Evolutionary conservation across 2,797 vertebrate species (phyloP).

Genomic region (Premnoplex brunnescens): DNA sequence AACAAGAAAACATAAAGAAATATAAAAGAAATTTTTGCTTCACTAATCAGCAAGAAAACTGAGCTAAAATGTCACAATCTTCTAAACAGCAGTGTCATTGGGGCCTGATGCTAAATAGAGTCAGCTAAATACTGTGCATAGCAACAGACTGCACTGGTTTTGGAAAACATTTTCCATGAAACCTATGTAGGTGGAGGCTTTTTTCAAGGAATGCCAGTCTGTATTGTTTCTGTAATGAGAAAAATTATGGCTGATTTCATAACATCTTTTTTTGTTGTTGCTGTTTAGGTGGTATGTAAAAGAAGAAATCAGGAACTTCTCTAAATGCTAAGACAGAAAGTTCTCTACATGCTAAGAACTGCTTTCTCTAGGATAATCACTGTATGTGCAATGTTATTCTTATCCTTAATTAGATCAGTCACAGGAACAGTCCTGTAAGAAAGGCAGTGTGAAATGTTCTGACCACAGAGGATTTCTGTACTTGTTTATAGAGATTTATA

Average conservation of each 20-base stretch:
- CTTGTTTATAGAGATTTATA: not conserved
- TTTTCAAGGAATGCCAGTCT: not conserved
- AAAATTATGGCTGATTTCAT: not conserved
- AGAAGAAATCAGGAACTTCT: not conserved
- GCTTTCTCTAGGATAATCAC: not conserved
- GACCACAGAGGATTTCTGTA: not conserved
- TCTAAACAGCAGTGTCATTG: not conserved
- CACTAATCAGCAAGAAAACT: not conserved
- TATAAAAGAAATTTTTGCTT: not conserved
- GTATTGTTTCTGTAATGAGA: not conserved
- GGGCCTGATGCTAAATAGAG: not conserved
- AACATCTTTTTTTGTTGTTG: not conserved
- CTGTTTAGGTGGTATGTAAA: not conserved
- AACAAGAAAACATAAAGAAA: not conserved
- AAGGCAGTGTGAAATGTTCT: not conserved
- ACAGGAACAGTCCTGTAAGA: not conserved
- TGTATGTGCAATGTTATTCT: not conserved
- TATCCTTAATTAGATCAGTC: not conserved
- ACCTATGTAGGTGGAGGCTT: not conserved
- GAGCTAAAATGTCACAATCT: not conserved
- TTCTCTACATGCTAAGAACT: not conserved
- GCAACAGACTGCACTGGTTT: not conserved
- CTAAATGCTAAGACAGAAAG: not conserved
- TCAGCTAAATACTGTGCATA: not conserved
- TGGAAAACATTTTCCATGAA: not conserved